phyloP scores from a whole-genome alignment of 35 echinoderm and acorn worm genomes.

The Nesometra sesokonis region DNA sequence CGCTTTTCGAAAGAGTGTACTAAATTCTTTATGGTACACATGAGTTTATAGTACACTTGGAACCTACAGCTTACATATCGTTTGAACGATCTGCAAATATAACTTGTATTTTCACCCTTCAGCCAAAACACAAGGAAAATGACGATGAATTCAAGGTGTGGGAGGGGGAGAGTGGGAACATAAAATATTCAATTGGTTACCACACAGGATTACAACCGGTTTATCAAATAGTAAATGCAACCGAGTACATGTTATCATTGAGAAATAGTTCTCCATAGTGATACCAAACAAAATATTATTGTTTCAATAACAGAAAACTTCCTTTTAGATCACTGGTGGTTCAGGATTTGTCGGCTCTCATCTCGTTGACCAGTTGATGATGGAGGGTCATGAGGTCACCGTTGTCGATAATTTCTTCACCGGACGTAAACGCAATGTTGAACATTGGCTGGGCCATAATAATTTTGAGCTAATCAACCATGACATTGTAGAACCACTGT shows the following conservation, averaged over 20 bases:
- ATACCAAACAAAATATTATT: background rate
- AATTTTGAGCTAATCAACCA: slow-evolving; percentile 97
- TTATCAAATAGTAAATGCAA: background rate
- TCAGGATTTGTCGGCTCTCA: slow-evolving; percentile 90
- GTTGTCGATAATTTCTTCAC: slow-evolving; percentile 97
- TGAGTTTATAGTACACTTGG: too few relatives aligned
- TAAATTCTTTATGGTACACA: too few relatives aligned
- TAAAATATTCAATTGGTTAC: too few relatives aligned
- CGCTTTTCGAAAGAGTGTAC: too few relatives aligned
- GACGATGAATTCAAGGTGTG: too few relatives aligned
- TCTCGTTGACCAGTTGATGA: slow-evolving; percentile 63
- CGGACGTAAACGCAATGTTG: slow-evolving; percentile 74
- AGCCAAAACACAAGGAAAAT: too few relatives aligned
- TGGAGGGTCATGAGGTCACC: slow-evolving; percentile 85
- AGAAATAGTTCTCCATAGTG: background rate
- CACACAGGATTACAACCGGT: background rate
- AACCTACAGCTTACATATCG: too few relatives aligned
- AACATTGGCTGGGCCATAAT: slow-evolving; percentile 85
- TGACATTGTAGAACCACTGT: slow-evolving; percentile 78
- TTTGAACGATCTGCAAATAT: too few relatives aligned
- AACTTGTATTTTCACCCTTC: too few relatives aligned
- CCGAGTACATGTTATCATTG: background rate
- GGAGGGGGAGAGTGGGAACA: too few relatives aligned
- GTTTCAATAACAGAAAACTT: too few relatives aligned
- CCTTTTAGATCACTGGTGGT: slow-evolving; percentile 68